Evolutionary conservation across 2,113 vertebrate species (phyloP).

Genomic region (Girardinichthys multiradiatus): DNA sequence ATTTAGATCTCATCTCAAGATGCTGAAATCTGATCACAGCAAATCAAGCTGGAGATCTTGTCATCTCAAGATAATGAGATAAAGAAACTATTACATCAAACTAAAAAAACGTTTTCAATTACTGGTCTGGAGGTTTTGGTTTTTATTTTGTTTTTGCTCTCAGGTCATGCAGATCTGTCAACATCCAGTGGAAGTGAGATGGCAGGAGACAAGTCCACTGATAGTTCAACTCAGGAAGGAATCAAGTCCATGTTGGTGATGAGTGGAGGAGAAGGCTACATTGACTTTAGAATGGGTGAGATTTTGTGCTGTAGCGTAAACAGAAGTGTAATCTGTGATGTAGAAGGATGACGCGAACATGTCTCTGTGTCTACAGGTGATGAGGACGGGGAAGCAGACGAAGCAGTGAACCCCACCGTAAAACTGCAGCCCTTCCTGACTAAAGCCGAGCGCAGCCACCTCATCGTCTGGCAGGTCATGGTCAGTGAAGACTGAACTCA

Average conservation of each 20-base stretch:
- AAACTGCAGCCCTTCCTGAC: slow-evolving; percentile 90
- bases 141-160: slow-evolving; percentile 5
- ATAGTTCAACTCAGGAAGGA: slow-evolving; percentile 79
- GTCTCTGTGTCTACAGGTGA: slow-evolving; percentile 81
- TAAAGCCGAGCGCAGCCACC: slow-evolving; percentile 97
- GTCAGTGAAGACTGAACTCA: slow-evolving; percentile 81
- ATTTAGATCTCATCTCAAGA: too few species aligned
- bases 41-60: too few species aligned
- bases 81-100: too few species aligned
- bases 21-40: too few species aligned
- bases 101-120: background rate
- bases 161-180: slow-evolving; percentile 89
- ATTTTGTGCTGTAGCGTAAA: background rate
- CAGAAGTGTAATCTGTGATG: fast-evolving
- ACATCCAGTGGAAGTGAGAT: slow-evolving; percentile 55
- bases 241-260: slow-evolving; percentile 91
- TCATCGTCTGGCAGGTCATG: slow-evolving; percentile 97
- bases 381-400: slow-evolving; percentile 88
- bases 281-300: slow-evolving; percentile 99
- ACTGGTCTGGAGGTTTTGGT: background rate
- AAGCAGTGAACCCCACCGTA: slow-evolving; percentile 84
- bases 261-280: slow-evolving; percentile 99
- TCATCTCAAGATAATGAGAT: too few species aligned
- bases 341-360: background rate
- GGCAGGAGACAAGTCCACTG: slow-evolving; percentile 77